phyloP scores from a whole-genome alignment of 2,888 invertebrate species.

The Epinotia brunnichana region DNA sequence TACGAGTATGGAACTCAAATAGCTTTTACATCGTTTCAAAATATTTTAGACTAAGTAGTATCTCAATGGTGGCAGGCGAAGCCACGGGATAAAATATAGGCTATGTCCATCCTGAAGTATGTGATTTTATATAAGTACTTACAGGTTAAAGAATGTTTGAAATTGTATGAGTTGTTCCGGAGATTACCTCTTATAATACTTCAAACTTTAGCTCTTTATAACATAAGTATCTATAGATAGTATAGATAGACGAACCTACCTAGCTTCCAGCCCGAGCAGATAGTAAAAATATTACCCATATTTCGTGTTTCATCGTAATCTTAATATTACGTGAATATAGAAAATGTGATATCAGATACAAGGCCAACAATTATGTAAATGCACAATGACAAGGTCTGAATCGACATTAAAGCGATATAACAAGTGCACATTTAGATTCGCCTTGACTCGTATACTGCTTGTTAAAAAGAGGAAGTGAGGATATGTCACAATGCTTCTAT shows the following conservation, averaged over 20 bases:
- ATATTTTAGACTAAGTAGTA: no score
- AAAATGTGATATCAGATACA: slow-evolving; percentile 56
- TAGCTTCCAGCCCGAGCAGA: background rate
- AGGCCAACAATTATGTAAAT: slow-evolving; percentile 73
- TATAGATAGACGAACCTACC: background rate
- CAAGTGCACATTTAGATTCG: slow-evolving; percentile 62
- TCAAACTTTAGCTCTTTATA: no score
- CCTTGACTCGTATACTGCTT: slow-evolving; percentile 73
- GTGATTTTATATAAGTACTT: no score
- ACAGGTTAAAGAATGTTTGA: no score
- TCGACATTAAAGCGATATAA: slow-evolving; percentile 64
- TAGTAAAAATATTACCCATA: background rate
- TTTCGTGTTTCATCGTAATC: slow-evolving; percentile 46
- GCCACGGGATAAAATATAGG: no score
- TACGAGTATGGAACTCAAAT: background rate
- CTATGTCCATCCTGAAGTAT: no score
- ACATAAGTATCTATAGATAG: background rate
- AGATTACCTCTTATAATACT: no score
- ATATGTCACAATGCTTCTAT: slow-evolving; percentile 53
- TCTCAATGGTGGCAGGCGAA: no score
- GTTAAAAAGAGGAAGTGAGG: slow-evolving; percentile 69
- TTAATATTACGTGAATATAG: slow-evolving; percentile 53
- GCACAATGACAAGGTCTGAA: slow-evolving; percentile 71
- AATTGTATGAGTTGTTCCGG: no score
- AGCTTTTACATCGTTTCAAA: background rate